Percentiles rank a stretch among this genome's conserved stretches.
Evolutionary conservation across 2,888 invertebrate species (phyloP).

Genomic region (Argyresthia goedartella): DNA sequence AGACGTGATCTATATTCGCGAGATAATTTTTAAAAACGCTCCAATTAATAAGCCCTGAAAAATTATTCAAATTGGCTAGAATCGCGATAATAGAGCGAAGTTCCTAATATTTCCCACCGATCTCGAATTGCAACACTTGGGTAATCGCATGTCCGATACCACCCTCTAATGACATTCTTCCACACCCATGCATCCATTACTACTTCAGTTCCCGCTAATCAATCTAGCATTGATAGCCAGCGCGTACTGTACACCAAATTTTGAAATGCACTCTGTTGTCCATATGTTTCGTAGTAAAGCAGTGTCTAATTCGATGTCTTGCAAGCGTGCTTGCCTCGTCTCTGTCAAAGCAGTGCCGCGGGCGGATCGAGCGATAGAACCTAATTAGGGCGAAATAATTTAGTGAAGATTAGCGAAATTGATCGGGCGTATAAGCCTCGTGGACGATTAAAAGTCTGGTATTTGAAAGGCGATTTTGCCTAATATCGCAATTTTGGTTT

Average conservation of each 20-base stretch:
- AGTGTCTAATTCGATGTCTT: conserved; percentile 40
- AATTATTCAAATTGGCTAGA: conserved; percentile 30
- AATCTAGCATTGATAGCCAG: too few relatives aligned
- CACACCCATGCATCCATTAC: background rate
- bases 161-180: background rate
- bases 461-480: too few relatives aligned
- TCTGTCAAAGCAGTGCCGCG: conserved; percentile 43
- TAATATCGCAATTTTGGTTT: too few relatives aligned
- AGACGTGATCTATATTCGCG: background rate
- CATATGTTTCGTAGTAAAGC: background rate
- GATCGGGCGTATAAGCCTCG: conserved; percentile 7
- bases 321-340: conserved; percentile 43
- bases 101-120: conserved; percentile 26
- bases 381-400: conserved; percentile 44
- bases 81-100: conserved; percentile 23
- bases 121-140: conserved; percentile 26
- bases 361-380: conserved; percentile 23
- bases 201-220: background rate
- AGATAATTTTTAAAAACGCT: conserved; percentile 21
- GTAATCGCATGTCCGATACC: background rate
- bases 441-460: background rate
- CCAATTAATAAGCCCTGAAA: background rate
- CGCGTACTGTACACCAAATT: too few relatives aligned
- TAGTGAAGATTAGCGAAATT: conserved; percentile 22
- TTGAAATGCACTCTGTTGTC: background rate